A percentile compares a stretch with the other conserved stretches of the same genome.
phyloP scores from a whole-genome alignment of 2,888 invertebrate genomes.

The Nomada fucata region DNA sequence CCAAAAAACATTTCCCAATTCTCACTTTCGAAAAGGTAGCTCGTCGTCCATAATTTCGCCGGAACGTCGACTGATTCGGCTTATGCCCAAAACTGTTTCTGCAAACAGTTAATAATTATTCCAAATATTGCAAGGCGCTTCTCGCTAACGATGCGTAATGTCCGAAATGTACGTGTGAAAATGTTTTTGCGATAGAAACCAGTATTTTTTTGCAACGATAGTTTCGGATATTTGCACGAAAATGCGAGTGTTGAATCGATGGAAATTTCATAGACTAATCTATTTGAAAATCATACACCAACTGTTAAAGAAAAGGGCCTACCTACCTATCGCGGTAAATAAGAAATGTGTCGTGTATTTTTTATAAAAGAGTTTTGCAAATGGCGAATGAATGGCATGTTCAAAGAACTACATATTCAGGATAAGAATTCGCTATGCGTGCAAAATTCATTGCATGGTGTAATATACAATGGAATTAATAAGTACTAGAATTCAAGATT shows the following conservation, averaged over 20 bases:
- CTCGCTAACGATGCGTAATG: not conserved
- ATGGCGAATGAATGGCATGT: not conserved
- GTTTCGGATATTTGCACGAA: too few relatives aligned
- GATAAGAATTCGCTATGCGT: not conserved
- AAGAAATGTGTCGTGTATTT: not conserved
- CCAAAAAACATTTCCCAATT: conserved; percentile 40
- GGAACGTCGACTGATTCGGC: not conserved
- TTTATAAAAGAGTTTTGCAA: not conserved
- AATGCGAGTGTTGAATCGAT: not conserved
- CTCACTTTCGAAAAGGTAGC: conserved; percentile 87
- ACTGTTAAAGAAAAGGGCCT: not conserved
- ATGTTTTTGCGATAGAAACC: not conserved
- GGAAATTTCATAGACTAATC: conserved; percentile 40
- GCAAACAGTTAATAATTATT: conserved; percentile 25
- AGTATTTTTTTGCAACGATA: not conserved
- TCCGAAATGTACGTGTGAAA: not conserved
- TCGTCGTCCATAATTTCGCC: conserved; percentile 68
- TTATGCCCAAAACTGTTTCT: conserved; percentile 63
- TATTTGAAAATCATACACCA: not conserved
- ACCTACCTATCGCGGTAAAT: not conserved
- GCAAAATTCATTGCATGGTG: too few relatives aligned
- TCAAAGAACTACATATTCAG: not conserved
- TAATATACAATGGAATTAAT: too few relatives aligned
- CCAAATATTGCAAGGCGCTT: not conserved
- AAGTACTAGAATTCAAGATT: not conserved